Evolutionary conservation across 2,113 vertebrate genomes (phyloP), one percentile per base, ranked within the genome.

Genomic region (Orientallactaga bullata): DNA sequence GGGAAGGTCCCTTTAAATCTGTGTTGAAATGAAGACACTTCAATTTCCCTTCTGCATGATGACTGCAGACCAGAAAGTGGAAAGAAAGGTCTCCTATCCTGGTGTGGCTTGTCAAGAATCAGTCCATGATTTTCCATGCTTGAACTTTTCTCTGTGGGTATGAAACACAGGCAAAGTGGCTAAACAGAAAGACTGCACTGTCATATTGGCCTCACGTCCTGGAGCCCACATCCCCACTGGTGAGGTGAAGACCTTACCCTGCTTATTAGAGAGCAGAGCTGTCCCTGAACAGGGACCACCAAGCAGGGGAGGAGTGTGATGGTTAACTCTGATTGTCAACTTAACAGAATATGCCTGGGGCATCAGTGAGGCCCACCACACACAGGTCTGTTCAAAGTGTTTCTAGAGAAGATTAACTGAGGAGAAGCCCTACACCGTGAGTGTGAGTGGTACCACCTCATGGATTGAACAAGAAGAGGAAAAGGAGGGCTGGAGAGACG

Each of bases 21-120:
- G 18, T 84, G 32, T 85, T 77, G 55, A 81, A 68, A 83, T 87
- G 61, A 92, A 68, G 20, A 94, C 74, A 82, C 37, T 28, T 69
- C 39, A 30, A 69, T 5, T 73, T 85, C 16, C 39, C 35, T 63
- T 81, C 47, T 66, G 51, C 37, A 68, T 35, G 61, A 69, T 39
- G 18, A 35, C 32, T 60, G 7, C 3, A 4, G 58, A 58, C 42
- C 12, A 58, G 58, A 72, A 68, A 69, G 39, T 42, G 7, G 55
- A 69, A 94, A 81, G 37, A 90, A 86, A 30, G 71, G 18, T 77
- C 55, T 42, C 16, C 2, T 63, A 32, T 65, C 8, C 11, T 42
- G 60, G 12, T 20, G n/a, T 72, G 18, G 66, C 32, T 42, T 11
- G 21, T 39, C 69, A 78, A 90, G 79, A 85, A 79, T 76, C 58